These are phyloP conservation scores for Danio jaintianensis DNA, from an alignment of 2,797 vertebrate genomes.

Conservation along the genomic window DNA sequence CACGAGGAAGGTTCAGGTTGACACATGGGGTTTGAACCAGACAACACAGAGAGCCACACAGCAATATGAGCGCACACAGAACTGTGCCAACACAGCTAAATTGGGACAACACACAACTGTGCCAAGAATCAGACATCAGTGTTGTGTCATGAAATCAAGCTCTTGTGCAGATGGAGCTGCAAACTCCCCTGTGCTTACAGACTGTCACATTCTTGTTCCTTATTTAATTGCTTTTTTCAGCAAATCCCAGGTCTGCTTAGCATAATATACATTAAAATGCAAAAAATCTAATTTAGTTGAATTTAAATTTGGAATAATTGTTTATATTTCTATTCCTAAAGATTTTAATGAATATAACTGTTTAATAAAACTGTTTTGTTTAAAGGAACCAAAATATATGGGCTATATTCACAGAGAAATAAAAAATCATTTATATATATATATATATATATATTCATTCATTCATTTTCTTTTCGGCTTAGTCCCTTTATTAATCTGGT, in stretches of 20 bases:
- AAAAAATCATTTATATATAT: no score
- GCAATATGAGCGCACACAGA: slow-evolving; percentile 6
- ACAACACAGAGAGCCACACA: neutral
- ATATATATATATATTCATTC: no score
- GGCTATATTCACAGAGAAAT: no score
- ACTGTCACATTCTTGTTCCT: neutral
- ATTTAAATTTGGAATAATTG: no score
- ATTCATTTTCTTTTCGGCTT: no score
- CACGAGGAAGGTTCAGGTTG: slow-evolving; percentile 18
- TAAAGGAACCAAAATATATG: no score
- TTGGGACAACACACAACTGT: neutral
- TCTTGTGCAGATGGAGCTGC: neutral
- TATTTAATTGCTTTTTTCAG: neutral
- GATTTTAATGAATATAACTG: no score
- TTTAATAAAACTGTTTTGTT: no score
- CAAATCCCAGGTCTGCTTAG: neutral
- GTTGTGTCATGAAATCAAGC: slow-evolving; percentile 2
- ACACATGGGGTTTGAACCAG: slow-evolving; percentile 14
- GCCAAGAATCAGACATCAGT: neutral
- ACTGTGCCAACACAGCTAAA: slow-evolving; percentile 27
- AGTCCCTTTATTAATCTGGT: no score
- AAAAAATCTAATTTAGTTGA: no score
- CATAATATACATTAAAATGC: no score
- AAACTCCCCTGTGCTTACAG: neutral
- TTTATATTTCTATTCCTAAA: no score